Percentiles rank a stretch among this genome's conserved stretches.
phyloP scores from a whole-genome alignment of 2,888 invertebrate species.

The Physocephala rufipes region DNA sequence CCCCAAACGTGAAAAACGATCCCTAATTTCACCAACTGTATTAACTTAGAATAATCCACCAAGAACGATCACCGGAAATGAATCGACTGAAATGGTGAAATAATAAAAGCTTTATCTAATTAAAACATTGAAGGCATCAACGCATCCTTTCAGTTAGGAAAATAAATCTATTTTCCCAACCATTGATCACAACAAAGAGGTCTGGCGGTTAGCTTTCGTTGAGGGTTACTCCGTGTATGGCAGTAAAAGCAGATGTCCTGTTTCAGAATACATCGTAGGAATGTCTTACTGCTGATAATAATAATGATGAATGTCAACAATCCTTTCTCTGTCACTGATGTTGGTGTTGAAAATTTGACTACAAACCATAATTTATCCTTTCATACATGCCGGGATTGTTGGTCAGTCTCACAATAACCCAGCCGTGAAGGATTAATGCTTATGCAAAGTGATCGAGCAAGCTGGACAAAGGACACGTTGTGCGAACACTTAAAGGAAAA shows the following conservation, averaged over 20 bases:
- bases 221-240: no score
- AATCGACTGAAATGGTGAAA: background rate
- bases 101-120: background rate
- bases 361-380: constrained; percentile 65
- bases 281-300: background rate
- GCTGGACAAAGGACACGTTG: constrained; percentile 49
- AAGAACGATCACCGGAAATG: no score
- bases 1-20: no score
- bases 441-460: constrained; percentile 58
- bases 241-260: constrained; percentile 26
- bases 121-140: constrained; percentile 4
- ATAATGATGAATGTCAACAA: constrained; percentile 12
- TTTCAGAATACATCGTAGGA: background rate
- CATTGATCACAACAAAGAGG: constrained; percentile 18
- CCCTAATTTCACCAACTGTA: no score
- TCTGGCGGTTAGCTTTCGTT: background rate
- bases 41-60: no score
- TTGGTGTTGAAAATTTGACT: constrained; percentile 59
- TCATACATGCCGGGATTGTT: constrained; percentile 55
- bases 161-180: constrained; percentile 5
- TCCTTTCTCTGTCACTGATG: constrained; percentile 36
- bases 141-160: background rate
- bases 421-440: constrained; percentile 64
- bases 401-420: constrained; percentile 57
- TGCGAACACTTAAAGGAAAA: constrained; percentile 46